phyloP scores from a whole-genome alignment of 2,797 vertebrate genomes.

The Bufotes viridis region DNA sequence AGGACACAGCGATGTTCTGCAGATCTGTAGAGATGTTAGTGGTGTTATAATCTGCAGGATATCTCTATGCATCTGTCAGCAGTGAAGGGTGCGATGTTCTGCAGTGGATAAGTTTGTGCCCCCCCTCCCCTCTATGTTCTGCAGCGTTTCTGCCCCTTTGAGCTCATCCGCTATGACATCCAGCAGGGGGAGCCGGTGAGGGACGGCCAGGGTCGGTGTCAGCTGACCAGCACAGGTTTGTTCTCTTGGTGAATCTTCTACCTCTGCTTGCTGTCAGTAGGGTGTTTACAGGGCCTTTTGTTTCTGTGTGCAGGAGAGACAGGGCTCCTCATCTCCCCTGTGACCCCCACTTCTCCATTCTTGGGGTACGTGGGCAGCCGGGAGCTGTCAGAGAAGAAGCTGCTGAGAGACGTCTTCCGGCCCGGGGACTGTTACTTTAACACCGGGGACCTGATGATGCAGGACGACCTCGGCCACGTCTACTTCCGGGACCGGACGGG shows the following conservation, averaged over 20 bases:
- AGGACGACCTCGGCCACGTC: conserved; percentile 68
- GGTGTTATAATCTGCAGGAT: neutral
- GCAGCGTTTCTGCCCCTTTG: conserved; percentile 81
- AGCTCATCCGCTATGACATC: conserved; percentile 83
- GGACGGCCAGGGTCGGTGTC: conserved; percentile 75
- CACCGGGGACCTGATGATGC: conserved; percentile 72
- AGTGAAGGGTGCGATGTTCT: neutral
- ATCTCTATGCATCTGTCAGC: neutral
- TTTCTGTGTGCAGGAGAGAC: conserved; percentile 65
- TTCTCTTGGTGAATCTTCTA: neutral
- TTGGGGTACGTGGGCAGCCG: conserved; percentile 72
- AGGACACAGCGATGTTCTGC: too few relatives aligned
- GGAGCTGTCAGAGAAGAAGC: conserved; percentile 69
- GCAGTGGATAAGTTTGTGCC: neutral
- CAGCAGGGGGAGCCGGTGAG: conserved; percentile 75
- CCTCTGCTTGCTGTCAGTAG: neutral
- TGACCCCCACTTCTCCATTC: conserved; percentile 69
- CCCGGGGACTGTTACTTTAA: conserved; percentile 73
- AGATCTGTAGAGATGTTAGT: neutral
- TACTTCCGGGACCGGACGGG: conserved; percentile 73
- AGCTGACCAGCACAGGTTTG: conserved; percentile 74
- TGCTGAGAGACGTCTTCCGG: conserved; percentile 68
- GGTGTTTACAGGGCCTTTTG: neutral
- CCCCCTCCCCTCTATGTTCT: neutral
- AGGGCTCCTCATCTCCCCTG: conserved; percentile 73